Base-by-base conservation (phyloP, 2,888 invertebrate species). In the Scaptomyza tumidula region DNA sequence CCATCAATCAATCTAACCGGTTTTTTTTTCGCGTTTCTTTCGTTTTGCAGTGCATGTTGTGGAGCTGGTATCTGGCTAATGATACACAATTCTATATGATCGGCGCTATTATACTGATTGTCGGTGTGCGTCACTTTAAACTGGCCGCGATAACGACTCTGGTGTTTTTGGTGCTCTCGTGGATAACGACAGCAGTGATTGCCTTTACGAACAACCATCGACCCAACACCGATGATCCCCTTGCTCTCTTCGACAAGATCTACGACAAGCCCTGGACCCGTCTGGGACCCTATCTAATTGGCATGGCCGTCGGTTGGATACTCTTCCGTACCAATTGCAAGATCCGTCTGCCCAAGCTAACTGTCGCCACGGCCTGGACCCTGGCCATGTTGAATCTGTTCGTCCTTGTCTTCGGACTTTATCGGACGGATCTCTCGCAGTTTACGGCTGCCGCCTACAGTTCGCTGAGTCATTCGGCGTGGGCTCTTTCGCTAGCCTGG, bases 211-310 rank as follows among this genome's bases (percentile, higher is more conserved):
- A 96, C 90, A 95, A 96, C 79, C 96, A 97, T 91, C 94, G 95
- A 90, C 97, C 97, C 7, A 94, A 93, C 91, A 94, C 94, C 14
- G 96, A 97, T 84, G 97, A 97, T 90, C 97, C 97, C 0, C 93
- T 97, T 89, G 96, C 96, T 0, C 93, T 96, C 54, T 97, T 97
- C 91, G 97, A 97, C 92, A 96, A 97, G 93, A 96, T 97, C 80
- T 97, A 97, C 91, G 97, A 97, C 92, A 97, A 97, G 91, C 97
- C 97, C 1, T 97, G 97, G 96, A 97, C 97, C 0, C 92, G 97
- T 63, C 92, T 97, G 13, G 97, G 97, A 0, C 97, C 97, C 0
- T 97, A 97, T 91, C 93, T 97, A 2, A 95, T 97, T 56, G 97
- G 97, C 75, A 97, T 97, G 96, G 93, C 94, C 16, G 95, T 95